Evolutionary conservation across 30 jellyfish, hydroid and myxozoan genomes (phyloP).

Genomic region (Cassiopea xamachana): DNA sequence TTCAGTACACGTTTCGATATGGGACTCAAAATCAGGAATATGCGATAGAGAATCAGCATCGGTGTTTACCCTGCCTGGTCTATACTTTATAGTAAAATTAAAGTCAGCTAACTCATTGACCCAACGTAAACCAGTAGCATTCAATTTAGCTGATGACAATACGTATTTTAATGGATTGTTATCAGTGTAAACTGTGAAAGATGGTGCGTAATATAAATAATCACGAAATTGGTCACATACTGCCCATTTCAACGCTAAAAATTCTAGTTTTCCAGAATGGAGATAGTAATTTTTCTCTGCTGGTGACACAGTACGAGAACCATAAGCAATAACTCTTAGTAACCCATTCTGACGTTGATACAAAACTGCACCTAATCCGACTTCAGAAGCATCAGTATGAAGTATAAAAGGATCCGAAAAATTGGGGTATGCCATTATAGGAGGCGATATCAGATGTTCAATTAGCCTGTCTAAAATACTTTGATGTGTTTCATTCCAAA

Average conservation of each 20-base stretch:
- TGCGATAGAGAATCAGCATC: conserved; percentile 8
- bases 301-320: conserved; percentile 39
- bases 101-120: conserved; percentile 26
- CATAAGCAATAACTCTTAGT: conserved; percentile 43
- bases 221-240: conserved; percentile 37
- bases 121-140: conserved; percentile 54
- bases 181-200: conserved; percentile 31
- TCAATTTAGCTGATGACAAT: conserved; percentile 22
- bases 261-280: conserved; percentile 56
- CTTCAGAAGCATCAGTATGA: no score
- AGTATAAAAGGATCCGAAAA: no score
- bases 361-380: no score
- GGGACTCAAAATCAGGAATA: conserved; percentile 20
- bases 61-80: no score
- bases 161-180: conserved; percentile 18
- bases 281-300: conserved; percentile 45
- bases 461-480: conserved; percentile 1
- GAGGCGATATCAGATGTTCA: no score
- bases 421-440: no score
- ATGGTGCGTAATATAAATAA: conserved; percentile 34
- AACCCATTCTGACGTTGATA: background rate
- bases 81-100: conserved; percentile 41
- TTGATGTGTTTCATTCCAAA: conserved; percentile 12
- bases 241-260: conserved; percentile 59
- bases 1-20: conserved; percentile 28